Evolutionary conservation across 2,113 vertebrate species (phyloP), one percentile per base, ranked within the genome.

Genomic region (Lonchura striata): DNA sequence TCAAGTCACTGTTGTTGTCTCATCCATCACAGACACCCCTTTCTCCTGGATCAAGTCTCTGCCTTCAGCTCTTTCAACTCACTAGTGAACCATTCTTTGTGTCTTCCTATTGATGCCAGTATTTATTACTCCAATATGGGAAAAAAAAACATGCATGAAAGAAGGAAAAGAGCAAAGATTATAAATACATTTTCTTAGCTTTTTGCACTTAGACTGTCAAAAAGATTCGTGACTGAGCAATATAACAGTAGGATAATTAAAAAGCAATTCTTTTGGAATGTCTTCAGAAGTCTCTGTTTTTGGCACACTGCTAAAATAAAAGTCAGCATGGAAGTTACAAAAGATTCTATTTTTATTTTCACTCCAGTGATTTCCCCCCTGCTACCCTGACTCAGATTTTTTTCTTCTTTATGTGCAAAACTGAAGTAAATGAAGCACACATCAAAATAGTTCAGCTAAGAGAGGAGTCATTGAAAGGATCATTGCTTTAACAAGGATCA

Each of bases 321-420:
- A 95, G 75, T 77, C 90, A 94, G 76, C 75, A 53, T 88, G 90
- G 86, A 90, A 86, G 47, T 88, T 92, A 77, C 68, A 93, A 94
- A 95, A 96, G 37, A 88, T 66, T 93, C 92, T 96, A 96, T 94
- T 95, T 97, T 96, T 97, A 74, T 92, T 94, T 96, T 96, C 63
- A 86, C 79, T 60, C 68, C 71, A 96, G 47, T 71, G n/a, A 90
- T 66, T 82, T 31, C 20, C 13, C 86, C 84, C 90, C 82, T 39
- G 39, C 90, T 83, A 92, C 75, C 64, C 86, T 50, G 35, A 86
- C 76, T 92, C 63, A 39, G 46, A 93, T 93, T 94, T 72, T 74
- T 85, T 93, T 87, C 53, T 86, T 65, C 37, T 92, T 94, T 81
- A 59, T 91, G 71, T 52, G 41, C 20, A 80, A 77, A 90, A 74